Base-by-base conservation (phyloP, 2,888 invertebrate genomes). In the Brassicogethes aeneus region DNA sequence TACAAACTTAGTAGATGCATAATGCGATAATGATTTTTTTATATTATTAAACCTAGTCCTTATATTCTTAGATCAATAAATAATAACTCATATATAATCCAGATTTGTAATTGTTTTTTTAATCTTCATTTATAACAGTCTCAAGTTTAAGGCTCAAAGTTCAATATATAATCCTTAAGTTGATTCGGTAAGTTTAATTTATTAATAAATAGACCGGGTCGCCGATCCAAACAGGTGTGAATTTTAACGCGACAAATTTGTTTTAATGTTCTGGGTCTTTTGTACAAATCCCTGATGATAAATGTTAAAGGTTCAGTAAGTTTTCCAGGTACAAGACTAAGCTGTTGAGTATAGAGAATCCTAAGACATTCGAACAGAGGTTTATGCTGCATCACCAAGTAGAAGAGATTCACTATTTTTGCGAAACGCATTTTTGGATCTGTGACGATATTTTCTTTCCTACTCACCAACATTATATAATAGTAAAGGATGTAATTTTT, bases 221-320 rank as follows among this genome's bases (percentile, higher is more conserved):
- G 73, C 35, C 79, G 70, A 45, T 75, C 71, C 46, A 85, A 62
- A 37, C 80, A 74, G 54, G 77, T 76, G 60, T 83, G 82, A 46
- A 86, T 82, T 49, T 75, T 71, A 37, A 82, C 77, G 14, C 85
- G 72, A 33, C 81, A 74, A 44, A 83, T 76, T 64, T 85, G 83
- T 60, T 83, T 82, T n/a, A 86, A 70, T 46, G 75, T 77, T 33
- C 84, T 70, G 7, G 85, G 85, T 45, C 74, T 71, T 29, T 78
- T 77, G 54, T 79, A 77, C 50, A 85, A 65, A 38, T 76, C 72
- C 50, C 79, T 75, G 48, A 84, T 74, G 17, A 81, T 66, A 44
- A 72, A 70, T 45, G 78, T 76, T 33, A 82, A 70, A 51, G 76
- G 76, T 62, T 77, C 76, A 13, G 79, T 77, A 62, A 73, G 72